These are phyloP conservation scores for Gallinago media DNA, from an alignment of 2,113 vertebrate species.

Conservation along the genomic window DNA sequence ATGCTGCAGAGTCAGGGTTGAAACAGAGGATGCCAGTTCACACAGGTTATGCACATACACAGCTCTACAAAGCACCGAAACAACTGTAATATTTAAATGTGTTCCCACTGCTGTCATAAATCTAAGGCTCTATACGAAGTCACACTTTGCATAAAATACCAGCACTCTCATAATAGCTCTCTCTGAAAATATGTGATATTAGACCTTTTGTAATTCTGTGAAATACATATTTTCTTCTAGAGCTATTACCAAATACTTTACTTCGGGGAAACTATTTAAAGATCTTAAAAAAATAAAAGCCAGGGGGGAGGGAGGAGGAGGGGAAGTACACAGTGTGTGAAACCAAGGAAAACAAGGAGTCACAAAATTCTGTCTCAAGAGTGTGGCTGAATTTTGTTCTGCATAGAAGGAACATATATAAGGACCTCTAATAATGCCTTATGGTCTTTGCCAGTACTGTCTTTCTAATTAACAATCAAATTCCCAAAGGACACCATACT, in stretches of 20 bases:
- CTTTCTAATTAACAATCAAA: background rate
- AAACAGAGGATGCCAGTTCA: background rate
- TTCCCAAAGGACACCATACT: background rate
- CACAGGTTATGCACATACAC: background rate
- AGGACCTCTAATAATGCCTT: background rate
- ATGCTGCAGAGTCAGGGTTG: background rate
- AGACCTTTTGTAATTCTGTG: background rate
- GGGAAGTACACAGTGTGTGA: background rate
- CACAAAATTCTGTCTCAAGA: background rate
- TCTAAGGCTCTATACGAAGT: background rate
- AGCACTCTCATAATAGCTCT: background rate
- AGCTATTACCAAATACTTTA: background rate
- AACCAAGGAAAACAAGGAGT: background rate
- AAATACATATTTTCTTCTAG: background rate
- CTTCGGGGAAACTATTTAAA: background rate
- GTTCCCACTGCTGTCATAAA: background rate
- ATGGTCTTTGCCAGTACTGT: background rate
- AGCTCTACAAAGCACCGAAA: background rate
- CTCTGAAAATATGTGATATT: background rate
- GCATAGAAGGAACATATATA: background rate
- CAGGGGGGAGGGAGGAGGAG: rapidly evolving
- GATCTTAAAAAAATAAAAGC: background rate
- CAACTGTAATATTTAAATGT: background rate
- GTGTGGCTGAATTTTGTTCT: background rate
- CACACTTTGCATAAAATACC: background rate